Conservation (phyloP, 2,113 vertebrate species). For the Trachemys scripta region DNA sequence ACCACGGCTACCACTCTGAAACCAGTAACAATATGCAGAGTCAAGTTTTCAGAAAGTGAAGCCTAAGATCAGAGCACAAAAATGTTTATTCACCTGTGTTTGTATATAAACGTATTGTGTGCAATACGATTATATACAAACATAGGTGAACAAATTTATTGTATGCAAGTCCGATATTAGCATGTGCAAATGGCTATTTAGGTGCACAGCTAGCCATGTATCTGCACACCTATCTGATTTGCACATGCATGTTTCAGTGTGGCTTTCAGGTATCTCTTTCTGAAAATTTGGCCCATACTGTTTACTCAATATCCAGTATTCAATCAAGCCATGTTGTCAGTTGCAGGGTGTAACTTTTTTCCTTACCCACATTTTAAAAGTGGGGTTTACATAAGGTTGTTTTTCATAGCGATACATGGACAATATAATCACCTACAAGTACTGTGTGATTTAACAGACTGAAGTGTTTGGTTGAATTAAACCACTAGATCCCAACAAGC, state of each 20-base stretch:
- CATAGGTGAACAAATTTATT: background rate
- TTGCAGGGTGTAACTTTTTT: background rate
- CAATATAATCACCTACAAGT: background rate
- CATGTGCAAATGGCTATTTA: background rate
- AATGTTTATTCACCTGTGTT: background rate
- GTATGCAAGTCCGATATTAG: background rate
- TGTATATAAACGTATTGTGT: background rate
- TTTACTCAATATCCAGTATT: background rate
- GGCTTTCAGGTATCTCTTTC: background rate
- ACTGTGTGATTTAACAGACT: constrained; percentile 27
- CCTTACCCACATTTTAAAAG: background rate
- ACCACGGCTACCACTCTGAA: no score
- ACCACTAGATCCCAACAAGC: constrained; percentile 11
- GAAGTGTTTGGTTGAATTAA: constrained; percentile 22
- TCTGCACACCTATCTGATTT: background rate
- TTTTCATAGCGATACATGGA: background rate
- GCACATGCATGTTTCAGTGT: background rate
- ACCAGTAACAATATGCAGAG: background rate
- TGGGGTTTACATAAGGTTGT: background rate
- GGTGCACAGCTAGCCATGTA: background rate
- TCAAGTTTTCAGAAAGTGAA: background rate
- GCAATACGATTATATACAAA: background rate
- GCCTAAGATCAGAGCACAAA: background rate
- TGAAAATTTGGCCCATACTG: background rate
- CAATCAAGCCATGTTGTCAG: background rate